Base-by-base conservation (phyloP, 1,140 invertebrate species). In the Solen grandis region DNA sequence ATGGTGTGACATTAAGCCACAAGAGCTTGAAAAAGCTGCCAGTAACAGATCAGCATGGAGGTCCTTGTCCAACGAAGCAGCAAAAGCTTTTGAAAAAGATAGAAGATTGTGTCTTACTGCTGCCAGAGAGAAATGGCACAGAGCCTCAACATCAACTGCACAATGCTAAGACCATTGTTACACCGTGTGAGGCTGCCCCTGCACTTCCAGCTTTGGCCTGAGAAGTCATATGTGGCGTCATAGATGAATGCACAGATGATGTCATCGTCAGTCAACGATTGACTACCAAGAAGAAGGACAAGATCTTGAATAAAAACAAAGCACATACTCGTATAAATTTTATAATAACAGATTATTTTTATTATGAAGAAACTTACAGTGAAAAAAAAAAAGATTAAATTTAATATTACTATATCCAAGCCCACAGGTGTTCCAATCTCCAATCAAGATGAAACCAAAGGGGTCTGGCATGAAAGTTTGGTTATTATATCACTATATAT, bases 71-170 rank as follows among this genome's bases (percentile, higher is more conserved):
- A 10, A 57, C 25, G 25, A 57, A 57, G 55, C 25, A 27, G 25
- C 55, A 57, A 25, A 57, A 8, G 41, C 19, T 46, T 46, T 46
- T 46, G 41, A 46, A 19, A 57, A 25, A 57, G 10, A 57, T 27
- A 57, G 55, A 57, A 57, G 55, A n/a, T 57, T 57, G 55, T 57
- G 55, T 57, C 55, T 57, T 57, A 25, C 46, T 50, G n/a, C n/a
- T 50, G 46, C 46, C 14, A 57, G 55, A 57, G 55, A 57, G 10
- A 57, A 25, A 57, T 22, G 25, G 55, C 55, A 57, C 55, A 27
- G 46, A 50, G 10, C 46, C 10, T 50, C 46, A 50, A 50, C 46
- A 50, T 50, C 46, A 50, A 50, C 46, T 13, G 46, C n/a, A 50
- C 46, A 50, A 50, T 13, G 46, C 46, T n/a, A 50, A 50, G 46